These are phyloP conservation scores for Pegea sp. DNA, from an alignment of 23 tunicate genomes.

Conservation along the genomic window DNA sequence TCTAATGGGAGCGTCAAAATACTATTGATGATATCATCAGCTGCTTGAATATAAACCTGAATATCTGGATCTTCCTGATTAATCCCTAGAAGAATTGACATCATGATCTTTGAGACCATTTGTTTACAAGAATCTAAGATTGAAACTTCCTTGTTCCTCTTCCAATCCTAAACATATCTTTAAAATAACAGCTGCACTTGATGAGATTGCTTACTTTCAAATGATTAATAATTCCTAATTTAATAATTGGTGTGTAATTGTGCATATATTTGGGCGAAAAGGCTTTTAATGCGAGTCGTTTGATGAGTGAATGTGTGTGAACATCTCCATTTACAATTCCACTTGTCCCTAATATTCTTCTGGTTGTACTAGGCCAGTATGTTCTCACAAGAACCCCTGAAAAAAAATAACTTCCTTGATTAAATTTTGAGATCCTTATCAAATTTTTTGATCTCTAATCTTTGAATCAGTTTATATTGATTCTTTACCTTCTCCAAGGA, in stretches of 20 bases:
- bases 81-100: conserved; percentile 74
- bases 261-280: conserved; percentile 65
- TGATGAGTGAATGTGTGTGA: conserved; percentile 54
- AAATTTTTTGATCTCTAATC: no score
- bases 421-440: neutral
- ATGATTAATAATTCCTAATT: conserved; percentile 19
- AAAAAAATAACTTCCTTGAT: neutral
- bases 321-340: conserved; percentile 84
- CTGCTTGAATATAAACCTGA: conserved; percentile 58
- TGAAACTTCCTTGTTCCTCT: conserved; percentile 3
- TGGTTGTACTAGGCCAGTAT: conserved; percentile 65
- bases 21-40: conserved; percentile 70
- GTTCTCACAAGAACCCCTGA: conserved; percentile 13
- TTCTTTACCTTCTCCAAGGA: conserved; percentile 69
- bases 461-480: neutral
- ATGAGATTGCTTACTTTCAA: conserved; percentile 55
- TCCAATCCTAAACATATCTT: conserved; percentile 16
- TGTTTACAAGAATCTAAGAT: conserved; percentile 71
- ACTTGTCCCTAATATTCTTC: conserved; percentile 52
- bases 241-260: conserved; percentile 49
- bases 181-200: no score
- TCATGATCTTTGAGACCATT: conserved; percentile 57
- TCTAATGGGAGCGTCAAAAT: conserved; percentile 60
- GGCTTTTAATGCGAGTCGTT: conserved; percentile 45
- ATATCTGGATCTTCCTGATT: conserved; percentile 57